Base-by-base conservation (phyloP, 2,888 invertebrate species). In the Halictus quadricinctus region DNA sequence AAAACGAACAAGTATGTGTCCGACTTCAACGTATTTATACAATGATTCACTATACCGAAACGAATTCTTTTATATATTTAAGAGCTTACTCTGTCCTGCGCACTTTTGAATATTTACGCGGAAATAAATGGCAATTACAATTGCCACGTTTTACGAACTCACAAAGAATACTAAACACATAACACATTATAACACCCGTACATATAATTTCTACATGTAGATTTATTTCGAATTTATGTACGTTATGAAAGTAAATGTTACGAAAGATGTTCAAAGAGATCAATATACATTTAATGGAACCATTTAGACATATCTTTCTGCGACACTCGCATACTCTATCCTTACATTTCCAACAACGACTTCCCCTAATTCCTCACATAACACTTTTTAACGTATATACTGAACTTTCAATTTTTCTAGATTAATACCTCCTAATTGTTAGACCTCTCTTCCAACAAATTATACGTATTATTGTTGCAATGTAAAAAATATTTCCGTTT, bases 231-330 rank as follows among this genome's bases (percentile, higher is more conserved):
- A 50, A 66, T 43, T 79, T 80, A 75, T 77, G 58, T 77, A 81
- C 50, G 36, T 83, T 76, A 83, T n/a, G 50, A 76, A 73, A 84
- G 76, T 87, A 86, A 87, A 87, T 81, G 84, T 87, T 84, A 84
- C 69, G 74, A 72, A 72, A 79, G 66, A 85, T 85, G 75, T 86
- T 86, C 79, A 70, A 86, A 81, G 60, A 76, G 54, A 86, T 81
- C 80, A 87, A 87, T 82, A 83, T 80, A 87, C 60, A 74, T 36
- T 79, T 85, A 70, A 80, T 72, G 48, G 54, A 72, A 76, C 29
- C 13, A 70, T 25, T 73, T 12, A 12, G 50, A 70, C 21, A 72
- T 66, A 18, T 25, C 75, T 48, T 60, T 60, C 48, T 58, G 50
- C 12, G 29, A 74, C 8, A 25, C 29, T 29, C 2, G 2, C 7